These are phyloP conservation scores for Cryptops parisi DNA, from an alignment of 2,888 invertebrate species.

Conservation along the genomic window DNA sequence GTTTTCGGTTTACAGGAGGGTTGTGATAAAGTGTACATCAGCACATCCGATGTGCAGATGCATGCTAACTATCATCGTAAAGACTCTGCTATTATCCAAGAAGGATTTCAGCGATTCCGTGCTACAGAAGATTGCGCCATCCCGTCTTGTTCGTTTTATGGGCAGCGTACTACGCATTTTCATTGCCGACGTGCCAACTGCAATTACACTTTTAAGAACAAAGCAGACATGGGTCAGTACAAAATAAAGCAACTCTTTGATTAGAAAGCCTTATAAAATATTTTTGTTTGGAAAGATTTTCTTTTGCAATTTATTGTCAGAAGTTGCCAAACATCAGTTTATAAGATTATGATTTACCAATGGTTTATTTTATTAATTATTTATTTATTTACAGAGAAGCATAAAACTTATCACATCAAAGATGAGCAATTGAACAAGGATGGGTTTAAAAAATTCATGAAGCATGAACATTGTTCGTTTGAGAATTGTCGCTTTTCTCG, in stretches of 20 bases:
- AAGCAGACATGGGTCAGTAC: constrained; percentile 98
- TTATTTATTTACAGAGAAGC: constrained; percentile 61
- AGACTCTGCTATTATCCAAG: constrained; percentile 92
- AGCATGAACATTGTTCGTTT: constrained; percentile 85
- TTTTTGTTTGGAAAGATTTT: constrained; percentile 8
- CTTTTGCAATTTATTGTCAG: background rate
- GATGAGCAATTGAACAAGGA: constrained; percentile 89
- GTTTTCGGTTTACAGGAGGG: constrained; percentile 33
- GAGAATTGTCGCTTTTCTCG: constrained; percentile 83
- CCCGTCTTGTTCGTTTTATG: constrained; percentile 77
- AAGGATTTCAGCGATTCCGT: constrained; percentile 91
- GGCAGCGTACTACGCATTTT: constrained; percentile 93
- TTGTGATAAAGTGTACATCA: constrained; percentile 79
- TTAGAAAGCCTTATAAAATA: too few species aligned
- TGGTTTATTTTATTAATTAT: too few species aligned
- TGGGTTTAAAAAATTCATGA: constrained; percentile 98
- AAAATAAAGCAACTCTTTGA: too few species aligned
- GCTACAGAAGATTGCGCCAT: constrained; percentile 93
- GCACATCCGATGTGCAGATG: constrained; percentile 98
- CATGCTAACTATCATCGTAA: constrained; percentile 98
- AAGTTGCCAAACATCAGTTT: too few species aligned
- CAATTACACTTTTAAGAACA: constrained; percentile 94
- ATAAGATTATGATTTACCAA: too few species aligned
- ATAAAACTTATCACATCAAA: constrained; percentile 95
- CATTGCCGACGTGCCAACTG: constrained; percentile 85